Evolutionary conservation across 2,113 vertebrate genomes (phyloP).

Genomic region (Mastomys coucha): DNA sequence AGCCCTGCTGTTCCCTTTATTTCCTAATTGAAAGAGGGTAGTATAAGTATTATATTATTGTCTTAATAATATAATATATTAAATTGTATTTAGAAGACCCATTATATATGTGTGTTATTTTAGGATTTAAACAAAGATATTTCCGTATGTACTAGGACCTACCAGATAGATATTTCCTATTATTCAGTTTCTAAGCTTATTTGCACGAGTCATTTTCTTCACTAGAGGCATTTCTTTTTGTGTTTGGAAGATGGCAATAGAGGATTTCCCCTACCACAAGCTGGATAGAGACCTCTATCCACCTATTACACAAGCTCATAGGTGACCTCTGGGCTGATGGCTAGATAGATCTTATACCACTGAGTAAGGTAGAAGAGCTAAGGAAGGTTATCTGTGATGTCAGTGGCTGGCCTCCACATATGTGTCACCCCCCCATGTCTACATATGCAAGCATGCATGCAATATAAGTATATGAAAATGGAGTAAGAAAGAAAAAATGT

Average conservation of each 20-base stretch:
- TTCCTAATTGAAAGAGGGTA: conserved; percentile 17
- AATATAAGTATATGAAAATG: neutral
- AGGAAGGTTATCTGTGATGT: neutral
- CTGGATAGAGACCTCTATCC: too few species aligned
- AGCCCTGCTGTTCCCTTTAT: conserved; percentile 18
- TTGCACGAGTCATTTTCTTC: conserved; percentile 41
- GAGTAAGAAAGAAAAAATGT: neutral
- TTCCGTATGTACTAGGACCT: neutral
- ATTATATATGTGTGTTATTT: conserved; percentile 17
- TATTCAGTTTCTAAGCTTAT: conserved; percentile 16
- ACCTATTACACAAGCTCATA: neutral
- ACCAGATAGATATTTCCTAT: conserved; percentile 1
- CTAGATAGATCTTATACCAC: neutral
- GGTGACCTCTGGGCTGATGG: neutral
- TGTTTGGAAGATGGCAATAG: neutral
- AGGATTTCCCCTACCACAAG: neutral
- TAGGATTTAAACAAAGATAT: neutral
- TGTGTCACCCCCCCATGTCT: neutral
- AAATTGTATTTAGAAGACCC: neutral
- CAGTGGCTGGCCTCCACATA: neutral
- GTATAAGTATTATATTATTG: neutral
- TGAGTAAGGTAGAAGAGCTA: neutral
- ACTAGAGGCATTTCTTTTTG: conserved; percentile 31
- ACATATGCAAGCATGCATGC: neutral
- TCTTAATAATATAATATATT: conserved; percentile 5